Evolutionary conservation across 2,797 vertebrate genomes (phyloP).

Genomic region (Rhodeus uyekii): DNA sequence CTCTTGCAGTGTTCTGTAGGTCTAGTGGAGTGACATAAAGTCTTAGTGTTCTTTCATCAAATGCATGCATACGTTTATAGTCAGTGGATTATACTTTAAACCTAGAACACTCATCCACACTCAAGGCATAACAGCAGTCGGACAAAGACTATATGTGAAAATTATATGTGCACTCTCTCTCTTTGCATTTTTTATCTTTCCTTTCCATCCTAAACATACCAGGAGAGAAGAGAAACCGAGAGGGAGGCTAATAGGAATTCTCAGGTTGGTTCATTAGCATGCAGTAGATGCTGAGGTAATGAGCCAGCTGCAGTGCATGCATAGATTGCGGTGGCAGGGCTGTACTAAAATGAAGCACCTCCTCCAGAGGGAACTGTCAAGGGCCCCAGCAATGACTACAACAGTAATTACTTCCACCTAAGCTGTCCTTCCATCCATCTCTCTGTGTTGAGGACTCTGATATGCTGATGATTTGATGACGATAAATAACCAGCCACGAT

Average conservation of each 20-base stretch:
- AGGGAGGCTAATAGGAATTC: conserved; percentile 67
- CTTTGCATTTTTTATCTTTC: background rate
- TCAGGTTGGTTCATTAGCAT: conserved; percentile 66
- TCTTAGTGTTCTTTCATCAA: background rate
- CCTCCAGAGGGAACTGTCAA: conserved; percentile 69
- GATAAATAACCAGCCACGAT: conserved; percentile 14
- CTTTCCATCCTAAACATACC: background rate
- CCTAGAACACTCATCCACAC: background rate
- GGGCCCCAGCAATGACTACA: conserved; percentile 67
- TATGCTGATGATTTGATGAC: conserved; percentile 11
- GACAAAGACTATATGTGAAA: background rate
- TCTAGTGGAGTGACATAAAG: background rate
- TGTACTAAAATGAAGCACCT: conserved; percentile 69
- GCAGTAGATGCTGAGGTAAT: conserved; percentile 69
- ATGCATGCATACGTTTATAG: background rate
- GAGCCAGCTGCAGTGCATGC: conserved; percentile 70
- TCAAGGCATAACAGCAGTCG: background rate
- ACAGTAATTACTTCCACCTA: conserved; percentile 63
- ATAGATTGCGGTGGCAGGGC: conserved; percentile 75
- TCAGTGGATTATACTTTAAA: background rate
- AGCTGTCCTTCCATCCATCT: conserved; percentile 51
- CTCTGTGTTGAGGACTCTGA: conserved; percentile 8
- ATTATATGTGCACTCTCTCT: background rate
- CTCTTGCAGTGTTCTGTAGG: background rate
- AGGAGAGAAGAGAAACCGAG: conserved; percentile 54